Conservation (phyloP, 2,888 invertebrate genomes). For the Apamea crenata region DNA sequence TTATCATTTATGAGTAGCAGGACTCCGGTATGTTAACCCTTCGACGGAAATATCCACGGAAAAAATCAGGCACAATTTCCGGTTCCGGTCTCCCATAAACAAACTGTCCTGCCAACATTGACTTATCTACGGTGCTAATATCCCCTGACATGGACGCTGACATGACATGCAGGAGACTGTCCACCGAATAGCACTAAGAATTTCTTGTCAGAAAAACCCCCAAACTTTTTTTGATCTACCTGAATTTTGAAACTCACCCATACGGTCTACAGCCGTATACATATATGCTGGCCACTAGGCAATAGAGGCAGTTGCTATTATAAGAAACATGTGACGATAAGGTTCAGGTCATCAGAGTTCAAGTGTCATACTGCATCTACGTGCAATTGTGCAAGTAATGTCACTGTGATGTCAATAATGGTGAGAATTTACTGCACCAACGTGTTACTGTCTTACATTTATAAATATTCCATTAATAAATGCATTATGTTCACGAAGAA, state of each 20-base stretch:
- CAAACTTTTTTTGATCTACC: background rate
- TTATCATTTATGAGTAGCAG: background rate
- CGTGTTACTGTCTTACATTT: background rate
- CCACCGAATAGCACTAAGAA: background rate
- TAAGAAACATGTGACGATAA: constrained; percentile 4
- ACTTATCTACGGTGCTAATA: background rate
- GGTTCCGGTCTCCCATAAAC: background rate
- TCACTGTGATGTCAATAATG: constrained; percentile 3
- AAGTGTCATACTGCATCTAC: background rate
- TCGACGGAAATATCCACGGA: background rate
- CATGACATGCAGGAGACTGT: background rate
- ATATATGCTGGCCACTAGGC: background rate
- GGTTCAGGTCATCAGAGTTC: constrained; percentile 22
- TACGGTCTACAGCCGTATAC: background rate
- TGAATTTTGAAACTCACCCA: background rate
- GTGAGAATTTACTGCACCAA: too few species aligned
- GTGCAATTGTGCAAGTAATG: background rate
- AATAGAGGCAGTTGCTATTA: background rate
- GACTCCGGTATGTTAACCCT: background rate
- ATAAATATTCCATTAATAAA: background rate
- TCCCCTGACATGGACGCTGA: background rate
- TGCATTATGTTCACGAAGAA: background rate
- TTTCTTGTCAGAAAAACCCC: background rate
- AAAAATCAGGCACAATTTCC: background rate
- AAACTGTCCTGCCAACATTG: too few species aligned